phyloP scores from a whole-genome alignment of 2,888 invertebrate species.

The Coenonympha glycerion region DNA sequence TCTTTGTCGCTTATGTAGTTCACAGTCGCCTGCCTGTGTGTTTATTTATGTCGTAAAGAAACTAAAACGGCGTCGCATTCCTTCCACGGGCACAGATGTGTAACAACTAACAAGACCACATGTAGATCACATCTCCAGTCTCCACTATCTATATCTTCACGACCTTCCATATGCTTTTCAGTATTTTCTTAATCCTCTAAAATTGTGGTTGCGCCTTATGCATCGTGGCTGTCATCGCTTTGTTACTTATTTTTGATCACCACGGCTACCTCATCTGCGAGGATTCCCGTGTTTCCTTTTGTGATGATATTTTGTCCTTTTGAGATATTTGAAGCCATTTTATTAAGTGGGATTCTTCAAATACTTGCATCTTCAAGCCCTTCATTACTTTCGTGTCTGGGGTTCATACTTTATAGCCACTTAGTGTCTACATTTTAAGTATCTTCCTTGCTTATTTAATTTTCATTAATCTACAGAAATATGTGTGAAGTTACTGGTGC shows the following conservation, averaged over 20 bases:
- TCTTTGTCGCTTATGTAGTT: background rate
- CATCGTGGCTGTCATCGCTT: constrained; percentile 1
- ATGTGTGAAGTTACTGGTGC: no score
- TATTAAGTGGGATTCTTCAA: constrained; percentile 9
- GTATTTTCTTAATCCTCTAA: background rate
- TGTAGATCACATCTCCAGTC: constrained; percentile 14
- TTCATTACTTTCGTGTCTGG: constrained; percentile 5
- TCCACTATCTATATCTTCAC: constrained; percentile 4
- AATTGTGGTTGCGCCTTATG: background rate
- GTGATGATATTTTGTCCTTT: constrained; percentile 1
- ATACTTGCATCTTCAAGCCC: constrained; percentile 7
- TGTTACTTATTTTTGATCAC: constrained; percentile 4
- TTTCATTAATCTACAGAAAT: no score
- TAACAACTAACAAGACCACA: constrained; percentile 17
- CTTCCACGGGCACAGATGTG: constrained; percentile 26
- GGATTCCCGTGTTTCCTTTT: constrained; percentile 3
- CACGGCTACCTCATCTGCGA: background rate
- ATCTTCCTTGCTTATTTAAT: background rate
- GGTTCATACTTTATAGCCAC: background rate
- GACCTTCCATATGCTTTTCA: constrained; percentile 6
- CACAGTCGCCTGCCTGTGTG: background rate
- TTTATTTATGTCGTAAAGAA: constrained; percentile 23
- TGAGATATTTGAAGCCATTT: constrained; percentile 3
- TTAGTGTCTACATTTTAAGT: background rate
- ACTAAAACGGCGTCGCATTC: constrained; percentile 26